Evolutionary conservation across 2,888 invertebrate genomes (phyloP).

Genomic region (Teleogryllus oceanicus): DNA sequence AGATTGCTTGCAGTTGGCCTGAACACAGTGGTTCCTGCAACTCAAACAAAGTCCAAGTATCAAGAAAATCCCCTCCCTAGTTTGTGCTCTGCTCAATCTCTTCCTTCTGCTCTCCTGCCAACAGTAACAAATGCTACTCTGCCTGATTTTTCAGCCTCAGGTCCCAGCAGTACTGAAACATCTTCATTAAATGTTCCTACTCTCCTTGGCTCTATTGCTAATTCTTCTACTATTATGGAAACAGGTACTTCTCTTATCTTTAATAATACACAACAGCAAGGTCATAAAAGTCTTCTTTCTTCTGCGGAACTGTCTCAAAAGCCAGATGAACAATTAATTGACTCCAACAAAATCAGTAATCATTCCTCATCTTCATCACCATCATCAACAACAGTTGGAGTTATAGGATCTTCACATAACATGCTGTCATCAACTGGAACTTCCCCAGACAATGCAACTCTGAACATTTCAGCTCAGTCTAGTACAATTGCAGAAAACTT

Average conservation of each 20-base stretch:
- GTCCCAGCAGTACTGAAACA: neutral
- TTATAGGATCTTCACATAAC: neutral
- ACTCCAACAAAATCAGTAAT: neutral
- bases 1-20: neutral
- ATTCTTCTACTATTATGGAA: neutral
- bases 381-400: neutral
- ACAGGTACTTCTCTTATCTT: neutral
- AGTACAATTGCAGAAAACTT: neutral
- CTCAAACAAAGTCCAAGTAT: conserved; percentile 12
- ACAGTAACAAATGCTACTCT: neutral
- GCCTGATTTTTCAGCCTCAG: neutral
- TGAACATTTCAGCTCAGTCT: neutral
- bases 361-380: neutral
- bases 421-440: neutral
- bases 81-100: neutral
- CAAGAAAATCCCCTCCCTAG: neutral
- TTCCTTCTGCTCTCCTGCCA: neutral
- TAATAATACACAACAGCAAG: neutral
- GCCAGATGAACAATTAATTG: neutral
- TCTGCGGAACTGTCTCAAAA: neutral
- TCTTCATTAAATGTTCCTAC: neutral
- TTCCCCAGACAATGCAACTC: neutral
- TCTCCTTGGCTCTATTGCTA: neutral
- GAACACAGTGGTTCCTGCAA: neutral
- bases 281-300: neutral